Evolutionary conservation across 1,140 invertebrate genomes (phyloP).

Genomic region (Drosophila littoralis): DNA sequence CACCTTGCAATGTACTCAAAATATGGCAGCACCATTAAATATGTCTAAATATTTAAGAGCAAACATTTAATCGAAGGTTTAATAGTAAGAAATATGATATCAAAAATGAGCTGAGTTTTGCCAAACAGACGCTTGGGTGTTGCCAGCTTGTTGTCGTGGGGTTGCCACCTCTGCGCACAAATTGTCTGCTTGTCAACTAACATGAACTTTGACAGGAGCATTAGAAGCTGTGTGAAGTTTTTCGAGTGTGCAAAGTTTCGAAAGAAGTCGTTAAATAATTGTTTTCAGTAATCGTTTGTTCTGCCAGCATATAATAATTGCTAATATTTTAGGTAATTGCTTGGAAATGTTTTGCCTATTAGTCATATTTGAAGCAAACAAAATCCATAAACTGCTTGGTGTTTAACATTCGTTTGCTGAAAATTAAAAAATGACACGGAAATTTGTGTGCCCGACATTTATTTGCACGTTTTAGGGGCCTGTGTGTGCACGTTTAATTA

Average conservation of each 20-base stretch:
- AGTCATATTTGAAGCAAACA: background rate
- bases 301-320: background rate
- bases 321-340: constrained; percentile 1
- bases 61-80: no score
- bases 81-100: no score
- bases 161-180: no score
- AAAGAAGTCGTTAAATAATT: background rate
- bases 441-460: background rate
- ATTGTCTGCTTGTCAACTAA: background rate
- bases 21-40: no score
- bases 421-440: constrained; percentile 35
- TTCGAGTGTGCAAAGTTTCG: no score
- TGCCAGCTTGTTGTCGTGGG: no score
- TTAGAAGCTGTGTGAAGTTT: no score
- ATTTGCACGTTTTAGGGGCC: background rate
- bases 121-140: no score
- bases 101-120: no score
- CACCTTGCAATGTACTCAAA: no score
- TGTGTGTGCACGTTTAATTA: constrained; percentile 25
- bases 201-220: background rate
- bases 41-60: no score
- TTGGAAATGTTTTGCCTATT: background rate
- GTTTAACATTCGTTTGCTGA: constrained; percentile 9
- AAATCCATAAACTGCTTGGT: background rate
- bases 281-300: background rate